A percentile compares a stretch with the other conserved stretches of the same genome.
phyloP scores from a whole-genome alignment of 1,140 invertebrate species.

The Eriosoma lanigerum region DNA sequence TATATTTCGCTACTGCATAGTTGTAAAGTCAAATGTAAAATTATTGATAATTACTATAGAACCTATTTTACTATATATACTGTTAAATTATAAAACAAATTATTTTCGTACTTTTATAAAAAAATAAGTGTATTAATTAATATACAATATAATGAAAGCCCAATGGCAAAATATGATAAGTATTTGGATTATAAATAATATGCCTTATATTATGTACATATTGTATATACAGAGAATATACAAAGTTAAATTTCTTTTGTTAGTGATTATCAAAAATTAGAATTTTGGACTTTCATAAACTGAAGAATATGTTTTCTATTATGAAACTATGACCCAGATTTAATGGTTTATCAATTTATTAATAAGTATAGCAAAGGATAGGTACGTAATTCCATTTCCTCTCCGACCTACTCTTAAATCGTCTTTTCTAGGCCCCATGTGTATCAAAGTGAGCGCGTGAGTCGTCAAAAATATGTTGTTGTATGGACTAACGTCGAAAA shows the following conservation, averaged over 20 bases:
- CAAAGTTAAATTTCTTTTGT: background rate
- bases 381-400: slow-evolving; percentile 16
- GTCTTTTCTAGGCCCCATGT: background rate
- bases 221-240: no score
- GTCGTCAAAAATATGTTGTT: slow-evolving; percentile 5
- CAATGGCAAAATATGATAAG: no score
- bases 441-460: background rate
- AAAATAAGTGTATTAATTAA: no score
- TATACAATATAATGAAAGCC: no score
- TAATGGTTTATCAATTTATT: slow-evolving; percentile 14
- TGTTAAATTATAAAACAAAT: no score
- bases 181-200: no score
- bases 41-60: no score
- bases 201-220: no score
- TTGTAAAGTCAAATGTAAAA: no score
- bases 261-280: background rate
- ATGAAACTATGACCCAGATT: background rate
- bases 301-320: background rate
- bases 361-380: background rate
- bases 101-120: no score
- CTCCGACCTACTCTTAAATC: background rate
- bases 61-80: no score
- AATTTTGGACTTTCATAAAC: background rate
- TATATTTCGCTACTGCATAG: no score
- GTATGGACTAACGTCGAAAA: background rate